Conservation (phyloP, 1,140 invertebrate species). For the Cylas formicarius region DNA sequence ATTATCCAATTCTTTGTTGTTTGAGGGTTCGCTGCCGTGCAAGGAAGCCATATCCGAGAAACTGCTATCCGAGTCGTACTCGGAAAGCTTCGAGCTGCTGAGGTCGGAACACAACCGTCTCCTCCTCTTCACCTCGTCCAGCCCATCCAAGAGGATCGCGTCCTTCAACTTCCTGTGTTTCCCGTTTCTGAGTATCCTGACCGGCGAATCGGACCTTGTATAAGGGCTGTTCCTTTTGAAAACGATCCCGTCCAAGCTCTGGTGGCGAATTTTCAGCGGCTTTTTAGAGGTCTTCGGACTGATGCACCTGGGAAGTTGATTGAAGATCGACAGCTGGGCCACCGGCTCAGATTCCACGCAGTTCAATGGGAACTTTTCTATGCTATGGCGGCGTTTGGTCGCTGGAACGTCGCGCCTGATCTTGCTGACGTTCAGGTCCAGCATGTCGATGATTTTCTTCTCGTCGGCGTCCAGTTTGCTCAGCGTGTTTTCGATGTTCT, state of each 20-base stretch:
- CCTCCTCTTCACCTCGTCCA: constrained; percentile 47
- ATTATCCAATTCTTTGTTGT: constrained; percentile 6
- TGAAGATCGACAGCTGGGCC: constrained; percentile 23
- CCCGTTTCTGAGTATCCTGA: constrained; percentile 55
- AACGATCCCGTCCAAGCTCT: constrained; percentile 34
- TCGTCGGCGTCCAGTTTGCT: constrained; percentile 28
- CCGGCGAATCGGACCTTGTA: constrained; percentile 47
- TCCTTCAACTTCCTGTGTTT: constrained; percentile 52
- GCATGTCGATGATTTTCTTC: constrained; percentile 35
- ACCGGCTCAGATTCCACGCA: constrained; percentile 13
- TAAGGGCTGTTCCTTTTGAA: constrained; percentile 49
- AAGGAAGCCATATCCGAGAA: constrained; percentile 47
- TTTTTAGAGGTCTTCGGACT: constrained; percentile 31
- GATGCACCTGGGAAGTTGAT: constrained; percentile 26
- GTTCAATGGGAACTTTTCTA: constrained; percentile 37
- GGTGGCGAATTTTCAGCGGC: constrained; percentile 20
- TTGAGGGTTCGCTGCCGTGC: constrained; percentile 38
- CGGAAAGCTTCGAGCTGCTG: constrained; percentile 48
- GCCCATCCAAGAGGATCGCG: constrained; percentile 43
- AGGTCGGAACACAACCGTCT: constrained; percentile 52
- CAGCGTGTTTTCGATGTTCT: constrained; percentile 34
- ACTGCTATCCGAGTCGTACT: constrained; percentile 55
- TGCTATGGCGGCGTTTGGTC: constrained; percentile 36
- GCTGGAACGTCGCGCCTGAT: constrained; percentile 26
- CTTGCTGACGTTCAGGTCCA: constrained; percentile 38